Percentiles rank a stretch among this genome's conserved stretches.
Conservation (phyloP, 2,113 vertebrate species). For the rat (Rattus norvegicus) region GRCr8 NC_086020.1:56704001-56704500, state of each 20-base stretch:
- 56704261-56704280: neutral
- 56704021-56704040: neutral
- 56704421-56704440: neutral
- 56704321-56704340: neutral
- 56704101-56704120: neutral
- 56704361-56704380: neutral
- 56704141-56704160: neutral
- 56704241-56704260: neutral
- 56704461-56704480: neutral
- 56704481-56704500: neutral
- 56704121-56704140: neutral
- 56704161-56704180: neutral
- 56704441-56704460: neutral
- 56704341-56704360: neutral
- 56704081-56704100: neutral
- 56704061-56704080: neutral
- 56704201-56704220: neutral
- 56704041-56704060: neutral
- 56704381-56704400: neutral
- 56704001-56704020: neutral
- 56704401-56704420: neutral
- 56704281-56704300: neutral
- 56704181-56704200: neutral
- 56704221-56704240: neutral
- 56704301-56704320: fast-evolving